Evolutionary conservation across 2,113 vertebrate genomes (phyloP).

Genomic region (Tympanuchus pallidicinctus): DNA sequence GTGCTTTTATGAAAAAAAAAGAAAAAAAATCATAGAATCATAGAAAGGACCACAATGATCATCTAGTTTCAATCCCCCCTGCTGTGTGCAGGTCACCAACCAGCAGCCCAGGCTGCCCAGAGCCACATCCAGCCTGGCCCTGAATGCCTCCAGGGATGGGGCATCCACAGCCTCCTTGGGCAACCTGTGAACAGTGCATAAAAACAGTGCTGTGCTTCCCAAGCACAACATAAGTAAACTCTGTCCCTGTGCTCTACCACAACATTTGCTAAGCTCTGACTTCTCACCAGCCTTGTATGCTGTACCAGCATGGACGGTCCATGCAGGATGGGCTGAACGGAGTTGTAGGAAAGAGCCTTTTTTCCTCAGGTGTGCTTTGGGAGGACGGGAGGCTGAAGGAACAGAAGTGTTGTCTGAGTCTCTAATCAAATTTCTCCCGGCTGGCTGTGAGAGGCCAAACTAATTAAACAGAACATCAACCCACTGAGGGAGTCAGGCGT

Average conservation of each 20-base stretch:
- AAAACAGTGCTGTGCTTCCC: not conserved
- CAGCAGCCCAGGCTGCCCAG: no score
- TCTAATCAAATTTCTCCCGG: not conserved
- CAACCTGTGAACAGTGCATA: no score
- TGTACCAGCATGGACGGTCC: fast-evolving
- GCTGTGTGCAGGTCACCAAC: no score
- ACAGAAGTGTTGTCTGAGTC: not conserved
- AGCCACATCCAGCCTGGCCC: no score
- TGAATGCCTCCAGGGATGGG: no score
- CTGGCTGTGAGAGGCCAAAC: not conserved
- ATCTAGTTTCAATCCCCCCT: no score
- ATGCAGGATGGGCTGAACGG: not conserved
- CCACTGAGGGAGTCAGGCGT: not conserved
- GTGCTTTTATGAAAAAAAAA: not conserved
- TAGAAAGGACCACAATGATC: no score
- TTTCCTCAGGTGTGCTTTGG: not conserved
- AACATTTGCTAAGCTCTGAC: not conserved
- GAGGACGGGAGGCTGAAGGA: not conserved
- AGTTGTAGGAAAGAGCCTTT: not conserved
- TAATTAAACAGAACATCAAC: not conserved
- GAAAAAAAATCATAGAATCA: no score
- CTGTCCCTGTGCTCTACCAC: not conserved
- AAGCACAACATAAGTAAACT: not conserved
- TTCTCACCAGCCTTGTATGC: not conserved
- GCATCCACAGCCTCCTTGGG: no score